Conservation (phyloP, 2,888 invertebrate species). For the Diplazon laetatorius region DNA sequence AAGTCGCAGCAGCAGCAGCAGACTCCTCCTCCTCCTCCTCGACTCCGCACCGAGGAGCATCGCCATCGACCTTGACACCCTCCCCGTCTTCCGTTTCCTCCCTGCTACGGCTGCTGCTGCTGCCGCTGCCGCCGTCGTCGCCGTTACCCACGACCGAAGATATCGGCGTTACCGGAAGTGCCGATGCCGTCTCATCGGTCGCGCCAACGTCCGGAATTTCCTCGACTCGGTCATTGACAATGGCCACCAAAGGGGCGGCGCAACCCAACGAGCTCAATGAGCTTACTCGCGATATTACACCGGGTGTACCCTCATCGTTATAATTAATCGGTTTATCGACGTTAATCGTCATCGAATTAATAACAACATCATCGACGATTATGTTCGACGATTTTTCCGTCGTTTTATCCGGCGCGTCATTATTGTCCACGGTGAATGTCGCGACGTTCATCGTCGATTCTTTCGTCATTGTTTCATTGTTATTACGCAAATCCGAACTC, state of each 20-base stretch:
- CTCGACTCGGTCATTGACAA: slow-evolving; percentile 67
- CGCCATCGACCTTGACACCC: slow-evolving; percentile 25
- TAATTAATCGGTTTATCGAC: slow-evolving; percentile 93
- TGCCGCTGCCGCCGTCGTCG: too few species aligned
- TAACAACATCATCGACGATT: slow-evolving; percentile 55
- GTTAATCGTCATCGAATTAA: slow-evolving; percentile 88
- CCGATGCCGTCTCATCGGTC: slow-evolving; percentile 1
- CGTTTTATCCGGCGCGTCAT: too few species aligned
- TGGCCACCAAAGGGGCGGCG: slow-evolving; percentile 66
- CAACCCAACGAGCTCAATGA: slow-evolving; percentile 84
- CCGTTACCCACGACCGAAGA: slow-evolving; percentile 11
- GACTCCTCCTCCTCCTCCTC: slow-evolving; percentile 48
- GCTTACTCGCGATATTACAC: slow-evolving; percentile 87
- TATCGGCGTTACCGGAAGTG: slow-evolving; percentile 51
- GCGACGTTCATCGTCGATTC: slow-evolving; percentile 10
- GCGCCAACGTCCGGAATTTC: slow-evolving; percentile 35
- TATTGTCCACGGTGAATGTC: slow-evolving; percentile 52
- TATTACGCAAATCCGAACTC: not conserved
- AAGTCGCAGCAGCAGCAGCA: too few species aligned
- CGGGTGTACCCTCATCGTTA: slow-evolving; percentile 94
- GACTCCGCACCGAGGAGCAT: slow-evolving; percentile 29
- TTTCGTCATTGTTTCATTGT: slow-evolving; percentile 19
- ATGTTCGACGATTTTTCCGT: slow-evolving; percentile 70
- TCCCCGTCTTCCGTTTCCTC: not conserved
- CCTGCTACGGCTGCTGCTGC: too few species aligned